These are phyloP conservation scores for Rhorus exstirpatorius DNA, from an alignment of 2,888 invertebrate species.

Conservation along the genomic window DNA sequence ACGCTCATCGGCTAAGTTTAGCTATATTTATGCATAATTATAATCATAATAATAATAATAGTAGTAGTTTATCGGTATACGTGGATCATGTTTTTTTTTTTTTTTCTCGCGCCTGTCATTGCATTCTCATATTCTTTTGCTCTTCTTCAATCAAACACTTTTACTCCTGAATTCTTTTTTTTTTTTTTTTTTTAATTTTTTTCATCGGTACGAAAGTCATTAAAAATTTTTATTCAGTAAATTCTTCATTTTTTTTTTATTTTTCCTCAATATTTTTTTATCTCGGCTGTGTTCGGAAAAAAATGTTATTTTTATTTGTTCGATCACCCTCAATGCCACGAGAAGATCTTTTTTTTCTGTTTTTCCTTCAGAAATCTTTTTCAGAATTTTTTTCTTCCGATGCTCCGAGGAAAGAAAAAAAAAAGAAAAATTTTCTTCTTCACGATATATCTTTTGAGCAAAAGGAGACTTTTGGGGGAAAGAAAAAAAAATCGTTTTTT, in stretches of 20 bases:
- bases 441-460: too few relatives aligned
- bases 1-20: conserved; percentile 61
- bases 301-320: conserved; percentile 34
- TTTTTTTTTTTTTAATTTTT: conserved; percentile 25
- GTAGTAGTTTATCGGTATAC: conserved; percentile 71
- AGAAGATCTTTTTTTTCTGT: too few relatives aligned
- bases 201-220: conserved; percentile 50
- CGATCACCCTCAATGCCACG: conserved; percentile 64
- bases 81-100: conserved; percentile 60
- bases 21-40: conserved; percentile 62
- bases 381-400: too few relatives aligned
- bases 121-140: conserved; percentile 59
- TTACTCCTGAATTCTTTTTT: conserved; percentile 16
- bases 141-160: conserved; percentile 50
- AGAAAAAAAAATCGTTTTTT: conserved; percentile 19
- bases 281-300: conserved; percentile 10
- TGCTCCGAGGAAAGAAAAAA: conserved; percentile 42
- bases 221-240: conserved; percentile 61
- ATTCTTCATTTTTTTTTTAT: conserved; percentile 36
- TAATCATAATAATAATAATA: conserved; percentile 59
- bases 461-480: too few relatives aligned
- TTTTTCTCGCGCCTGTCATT: conserved; percentile 57
- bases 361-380: too few relatives aligned
- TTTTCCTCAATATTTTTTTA: conserved; percentile 14
- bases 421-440: too few relatives aligned